Percentiles rank a stretch among this genome's conserved stretches.
Conservation (phyloP, 2,888 invertebrate species). For the Ernsta delagoae region DNA sequence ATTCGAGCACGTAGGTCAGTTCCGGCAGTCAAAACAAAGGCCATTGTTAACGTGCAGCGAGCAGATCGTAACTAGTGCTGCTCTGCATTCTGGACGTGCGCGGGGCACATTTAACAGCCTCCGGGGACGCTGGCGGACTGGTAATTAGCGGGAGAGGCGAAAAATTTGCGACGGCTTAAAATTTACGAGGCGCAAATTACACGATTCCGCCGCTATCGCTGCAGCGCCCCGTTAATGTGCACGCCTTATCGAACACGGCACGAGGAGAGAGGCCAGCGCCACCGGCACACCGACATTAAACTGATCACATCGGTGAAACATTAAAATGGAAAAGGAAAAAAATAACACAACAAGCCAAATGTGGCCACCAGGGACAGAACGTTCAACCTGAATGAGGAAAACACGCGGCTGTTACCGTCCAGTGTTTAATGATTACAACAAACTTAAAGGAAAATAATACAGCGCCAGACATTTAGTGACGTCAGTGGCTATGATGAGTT, state of each 20-base stretch:
- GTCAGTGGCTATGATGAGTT: not conserved
- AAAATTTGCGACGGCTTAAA: constrained; percentile 84
- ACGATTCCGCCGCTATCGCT: constrained; percentile 80
- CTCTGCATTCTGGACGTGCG: constrained; percentile 80
- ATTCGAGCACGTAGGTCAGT: constrained; percentile 65
- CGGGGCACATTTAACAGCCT: constrained; percentile 80
- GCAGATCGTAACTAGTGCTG: constrained; percentile 69
- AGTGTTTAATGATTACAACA: not conserved
- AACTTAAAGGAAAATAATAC: no score
- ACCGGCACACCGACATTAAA: constrained; percentile 36
- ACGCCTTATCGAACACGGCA: constrained; percentile 76
- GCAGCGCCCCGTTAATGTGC: constrained; percentile 79
- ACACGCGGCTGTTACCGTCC: constrained; percentile 15
- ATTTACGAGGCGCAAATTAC: constrained; percentile 85
- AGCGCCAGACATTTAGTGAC: no score
- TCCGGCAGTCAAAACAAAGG: constrained; percentile 76
- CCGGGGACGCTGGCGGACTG: constrained; percentile 78
- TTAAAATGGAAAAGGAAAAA: constrained; percentile 49
- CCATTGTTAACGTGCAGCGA: constrained; percentile 72
- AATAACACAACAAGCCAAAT: constrained; percentile 12
- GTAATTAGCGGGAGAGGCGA: constrained; percentile 83
- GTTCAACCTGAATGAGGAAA: constrained; percentile 34
- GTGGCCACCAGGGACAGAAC: constrained; percentile 10
- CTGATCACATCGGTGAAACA: constrained; percentile 47
- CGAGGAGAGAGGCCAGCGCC: constrained; percentile 49